Evolutionary conservation across 1,140 invertebrate species (phyloP).

Genomic region (Drosophila leontia): DNA sequence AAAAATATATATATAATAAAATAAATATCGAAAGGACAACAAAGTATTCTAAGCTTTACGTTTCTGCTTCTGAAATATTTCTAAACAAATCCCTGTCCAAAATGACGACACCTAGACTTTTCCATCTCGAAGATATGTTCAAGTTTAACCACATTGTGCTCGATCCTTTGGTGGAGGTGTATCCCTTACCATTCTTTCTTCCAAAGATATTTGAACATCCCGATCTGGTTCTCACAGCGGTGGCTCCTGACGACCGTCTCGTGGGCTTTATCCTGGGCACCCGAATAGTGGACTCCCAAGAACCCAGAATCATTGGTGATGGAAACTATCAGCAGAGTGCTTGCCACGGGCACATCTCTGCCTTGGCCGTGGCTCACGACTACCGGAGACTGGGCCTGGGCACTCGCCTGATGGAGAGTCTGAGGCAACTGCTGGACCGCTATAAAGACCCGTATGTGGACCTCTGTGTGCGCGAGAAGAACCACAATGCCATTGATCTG

Average conservation of each 20-base stretch:
- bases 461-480: conserved; percentile 48
- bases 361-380: conserved; percentile 33
- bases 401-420: conserved; percentile 15
- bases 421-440: conserved; percentile 16
- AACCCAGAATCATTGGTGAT: not conserved
- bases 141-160: conserved; percentile 44
- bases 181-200: conserved; percentile 10
- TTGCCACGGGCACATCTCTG: conserved; percentile 49
- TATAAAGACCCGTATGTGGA: conserved; percentile 30
- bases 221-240: conserved; percentile 18
- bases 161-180: conserved; percentile 49
- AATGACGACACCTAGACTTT: conserved; percentile 39
- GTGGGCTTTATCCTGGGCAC: conserved; percentile 41
- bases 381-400: conserved; percentile 52
- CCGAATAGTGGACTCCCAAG: not conserved
- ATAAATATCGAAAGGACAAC: not conserved
- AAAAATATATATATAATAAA: not conserved
- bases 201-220: conserved; percentile 41
- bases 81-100: not conserved
- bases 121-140: conserved; percentile 46
- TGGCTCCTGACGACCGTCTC: conserved; percentile 33
- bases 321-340: not conserved
- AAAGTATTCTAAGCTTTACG: not conserved
- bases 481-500: conserved; percentile 31
- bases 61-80: not conserved